Evolutionary conservation across 2,797 vertebrate species (phyloP).

Genomic region (Chaunax sp.): DNA sequence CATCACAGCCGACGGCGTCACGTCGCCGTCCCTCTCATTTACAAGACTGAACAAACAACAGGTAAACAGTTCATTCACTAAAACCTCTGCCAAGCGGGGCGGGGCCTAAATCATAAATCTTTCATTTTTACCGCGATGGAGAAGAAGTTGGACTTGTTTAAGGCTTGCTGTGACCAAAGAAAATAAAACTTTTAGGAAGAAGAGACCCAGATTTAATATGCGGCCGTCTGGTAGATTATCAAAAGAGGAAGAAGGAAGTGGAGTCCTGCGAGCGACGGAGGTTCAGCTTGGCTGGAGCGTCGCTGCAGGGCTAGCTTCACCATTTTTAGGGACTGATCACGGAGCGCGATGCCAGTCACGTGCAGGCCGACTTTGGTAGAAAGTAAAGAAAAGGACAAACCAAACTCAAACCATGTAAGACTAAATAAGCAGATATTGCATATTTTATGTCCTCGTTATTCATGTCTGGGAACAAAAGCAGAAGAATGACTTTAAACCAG

Average conservation of each 20-base stretch:
- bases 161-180: slow-evolving; percentile 91
- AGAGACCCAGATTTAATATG: slow-evolving; percentile 41
- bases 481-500: slow-evolving; percentile 67
- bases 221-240: slow-evolving; percentile 72
- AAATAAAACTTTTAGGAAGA: slow-evolving; percentile 81
- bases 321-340: slow-evolving; percentile 72
- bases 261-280: slow-evolving; percentile 45
- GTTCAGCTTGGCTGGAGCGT: slow-evolving; percentile 55
- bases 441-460: slow-evolving; percentile 88
- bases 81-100: slow-evolving; percentile 77
- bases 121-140: slow-evolving; percentile 76
- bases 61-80: slow-evolving; percentile 88
- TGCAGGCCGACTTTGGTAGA: slow-evolving; percentile 93
- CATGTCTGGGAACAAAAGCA: slow-evolving; percentile 77
- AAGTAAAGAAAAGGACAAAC: slow-evolving; percentile 83
- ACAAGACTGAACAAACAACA: slow-evolving; percentile 90
- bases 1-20: slow-evolving; percentile 88
- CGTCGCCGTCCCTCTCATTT: too few relatives aligned
- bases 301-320: slow-evolving; percentile 42
- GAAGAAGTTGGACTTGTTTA: slow-evolving; percentile 88
- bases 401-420: slow-evolving; percentile 74
- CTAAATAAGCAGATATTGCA: slow-evolving; percentile 96
- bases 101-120: slow-evolving; percentile 71
- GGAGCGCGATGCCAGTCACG: slow-evolving; percentile 86
- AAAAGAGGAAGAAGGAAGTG: slow-evolving; percentile 74